Evolutionary conservation across 2,888 invertebrate genomes (phyloP).

Genomic region (Rhamnusium bicolor): DNA sequence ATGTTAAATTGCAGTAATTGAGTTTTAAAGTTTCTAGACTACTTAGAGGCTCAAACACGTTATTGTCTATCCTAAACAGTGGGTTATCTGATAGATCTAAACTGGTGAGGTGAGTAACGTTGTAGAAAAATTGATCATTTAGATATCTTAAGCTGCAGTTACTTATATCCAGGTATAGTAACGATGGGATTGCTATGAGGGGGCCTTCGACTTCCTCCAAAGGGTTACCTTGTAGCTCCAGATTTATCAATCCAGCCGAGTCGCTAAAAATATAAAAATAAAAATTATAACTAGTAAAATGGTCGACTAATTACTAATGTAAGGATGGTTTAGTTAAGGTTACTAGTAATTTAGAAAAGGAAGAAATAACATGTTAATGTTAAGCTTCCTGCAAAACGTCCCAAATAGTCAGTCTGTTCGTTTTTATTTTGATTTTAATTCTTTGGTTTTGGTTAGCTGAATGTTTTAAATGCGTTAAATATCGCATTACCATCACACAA

Average conservation of each 20-base stretch:
- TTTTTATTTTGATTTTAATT: too few relatives aligned
- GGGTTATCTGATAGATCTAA: conserved; percentile 82
- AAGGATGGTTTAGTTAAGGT: too few relatives aligned
- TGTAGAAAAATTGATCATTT: conserved; percentile 78
- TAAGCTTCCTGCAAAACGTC: too few relatives aligned
- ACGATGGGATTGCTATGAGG: conserved; percentile 78
- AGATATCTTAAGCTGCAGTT: conserved; percentile 76
- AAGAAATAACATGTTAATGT: too few relatives aligned
- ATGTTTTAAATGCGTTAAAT: too few relatives aligned
- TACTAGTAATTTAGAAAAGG: too few relatives aligned
- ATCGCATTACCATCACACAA: too few relatives aligned
- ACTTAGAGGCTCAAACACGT: conserved; percentile 77
- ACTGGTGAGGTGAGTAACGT: conserved; percentile 78
- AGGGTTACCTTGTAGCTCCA: conserved; percentile 82
- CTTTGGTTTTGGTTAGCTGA: too few relatives aligned
- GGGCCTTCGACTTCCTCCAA: conserved; percentile 76
- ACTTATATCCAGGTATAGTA: conserved; percentile 80
- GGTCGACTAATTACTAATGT: too few relatives aligned
- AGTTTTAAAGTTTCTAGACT: conserved; percentile 79
- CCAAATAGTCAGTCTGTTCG: too few relatives aligned
- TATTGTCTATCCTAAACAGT: conserved; percentile 74
- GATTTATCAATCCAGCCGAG: conserved; percentile 79
- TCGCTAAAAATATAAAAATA: conserved; percentile 77
- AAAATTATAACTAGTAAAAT: too few relatives aligned
- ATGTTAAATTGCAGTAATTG: conserved; percentile 77